Base-by-base conservation (phyloP, 2,113 vertebrate genomes). In the Centrocercus urophasianus region DNA sequence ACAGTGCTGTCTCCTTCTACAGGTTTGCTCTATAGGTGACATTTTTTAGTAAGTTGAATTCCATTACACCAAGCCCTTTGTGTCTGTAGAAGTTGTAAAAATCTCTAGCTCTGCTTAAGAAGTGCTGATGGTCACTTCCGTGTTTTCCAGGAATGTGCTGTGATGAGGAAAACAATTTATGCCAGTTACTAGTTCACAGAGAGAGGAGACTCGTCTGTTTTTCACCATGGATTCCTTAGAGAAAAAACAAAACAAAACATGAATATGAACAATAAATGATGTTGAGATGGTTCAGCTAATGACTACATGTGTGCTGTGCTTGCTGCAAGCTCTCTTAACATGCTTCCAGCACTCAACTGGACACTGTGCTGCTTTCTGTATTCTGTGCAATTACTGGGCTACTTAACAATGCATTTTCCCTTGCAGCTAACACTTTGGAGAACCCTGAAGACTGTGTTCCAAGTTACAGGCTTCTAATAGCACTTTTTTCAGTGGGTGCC, bases 71-170 rank as follows among this genome's bases (percentile, higher is more conserved):
- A 79, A 91, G 34, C 30, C 28, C 28, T 75, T 59, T 85, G 66
- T 64, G 48, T 69, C 71, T 84, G 65, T 90, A 65, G 74, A 38
- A 89, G 65, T 61, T 90, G 59, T 84, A 88, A 93, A 90, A 71
- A 70, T 70, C 24, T 57, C 17, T n/a, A 8, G 17, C 17, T 80
- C 45, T 88, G 80, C 27, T 74, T 74, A 70, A 28, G 56, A 80
- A 71, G 74, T 18, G 17, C 18, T 60, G 52, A 17, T 83, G 45
- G 63, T 74, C 0, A 0, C 57, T 71, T 66, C n/a, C 48, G 0
- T 52, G 34, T 38, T 83, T 43, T 81, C 60, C 42, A 82, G 42
- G 20, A 77, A 2, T 73, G 21, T 7, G 7, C 74, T 83, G 73
- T 63, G 32, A 54, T 70, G 52, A 90, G 28, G 80, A 19, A 56